phyloP scores from a whole-genome alignment of 1,140 invertebrate genomes.

The Antheraea mylitta region DNA sequence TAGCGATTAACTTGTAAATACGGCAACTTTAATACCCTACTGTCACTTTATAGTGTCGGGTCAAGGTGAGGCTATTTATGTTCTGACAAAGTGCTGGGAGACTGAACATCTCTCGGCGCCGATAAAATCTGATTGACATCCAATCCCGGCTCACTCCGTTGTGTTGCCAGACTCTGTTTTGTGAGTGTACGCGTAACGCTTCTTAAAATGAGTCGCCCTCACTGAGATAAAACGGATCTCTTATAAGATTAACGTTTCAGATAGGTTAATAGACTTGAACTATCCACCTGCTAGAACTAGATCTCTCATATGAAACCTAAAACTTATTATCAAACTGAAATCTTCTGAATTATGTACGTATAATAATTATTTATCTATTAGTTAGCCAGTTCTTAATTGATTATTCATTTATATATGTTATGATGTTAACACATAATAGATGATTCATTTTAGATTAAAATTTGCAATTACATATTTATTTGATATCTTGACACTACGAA shows the following conservation, averaged over 20 bases:
- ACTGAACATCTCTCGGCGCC: conserved; percentile 1
- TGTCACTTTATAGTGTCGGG: background rate
- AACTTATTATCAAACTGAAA: no score
- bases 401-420: no score
- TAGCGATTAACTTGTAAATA: conserved; percentile 1
- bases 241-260: background rate
- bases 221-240: background rate
- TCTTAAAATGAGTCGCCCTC: background rate
- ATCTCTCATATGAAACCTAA: no score
- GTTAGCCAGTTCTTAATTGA: no score
- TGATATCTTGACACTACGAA: no score
- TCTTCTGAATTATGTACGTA: background rate
- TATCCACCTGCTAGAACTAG: background rate
- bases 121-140: conserved; percentile 2
- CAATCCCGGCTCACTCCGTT: background rate
- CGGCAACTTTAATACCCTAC: background rate
- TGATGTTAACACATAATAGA: no score
- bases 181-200: background rate
- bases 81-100: background rate
- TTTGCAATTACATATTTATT: no score
- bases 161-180: background rate
- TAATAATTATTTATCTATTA: no score
- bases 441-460: no score
- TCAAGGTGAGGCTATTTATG: conserved; percentile 4
- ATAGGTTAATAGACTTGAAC: background rate